Percentiles rank a stretch among this genome's conserved stretches.
Conservation (phyloP, 2,797 vertebrate genomes). For the Hippopotamyrus pictus region DNA sequence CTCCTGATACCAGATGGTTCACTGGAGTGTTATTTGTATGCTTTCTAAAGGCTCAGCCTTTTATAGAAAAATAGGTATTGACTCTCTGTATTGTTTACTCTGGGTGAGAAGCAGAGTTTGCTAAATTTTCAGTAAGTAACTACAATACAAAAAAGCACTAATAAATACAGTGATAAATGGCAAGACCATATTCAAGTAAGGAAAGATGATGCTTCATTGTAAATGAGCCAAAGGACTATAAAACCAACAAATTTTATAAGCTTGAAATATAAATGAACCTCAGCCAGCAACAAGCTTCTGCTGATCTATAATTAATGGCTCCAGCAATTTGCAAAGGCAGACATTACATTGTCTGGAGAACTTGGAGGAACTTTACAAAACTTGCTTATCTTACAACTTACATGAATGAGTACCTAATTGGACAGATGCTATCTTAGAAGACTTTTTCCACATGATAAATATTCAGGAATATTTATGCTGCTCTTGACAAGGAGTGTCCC, state of each 20-base stretch:
- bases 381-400: slow-evolving; percentile 10
- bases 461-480: neutral
- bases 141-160: neutral
- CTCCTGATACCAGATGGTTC: neutral
- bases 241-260: neutral
- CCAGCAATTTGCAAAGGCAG: slow-evolving; percentile 14
- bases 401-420: neutral
- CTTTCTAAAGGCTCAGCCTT: neutral
- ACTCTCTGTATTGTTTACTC: neutral
- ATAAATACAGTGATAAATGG: neutral
- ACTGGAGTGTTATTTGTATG: neutral
- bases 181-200: neutral
- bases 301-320: neutral
- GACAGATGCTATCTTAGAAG: slow-evolving; percentile 18
- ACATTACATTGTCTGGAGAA: slow-evolving; percentile 17
- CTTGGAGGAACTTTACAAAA: neutral
- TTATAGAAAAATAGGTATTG: neutral
- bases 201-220: neutral
- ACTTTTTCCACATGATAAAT: neutral
- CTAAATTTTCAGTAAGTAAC: neutral
- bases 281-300: neutral
- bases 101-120: neutral
- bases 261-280: neutral
- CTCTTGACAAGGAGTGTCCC: neutral
- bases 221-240: neutral